Evolutionary conservation across 1,140 invertebrate species (phyloP).

Genomic region (Batillaria attramentaria): DNA sequence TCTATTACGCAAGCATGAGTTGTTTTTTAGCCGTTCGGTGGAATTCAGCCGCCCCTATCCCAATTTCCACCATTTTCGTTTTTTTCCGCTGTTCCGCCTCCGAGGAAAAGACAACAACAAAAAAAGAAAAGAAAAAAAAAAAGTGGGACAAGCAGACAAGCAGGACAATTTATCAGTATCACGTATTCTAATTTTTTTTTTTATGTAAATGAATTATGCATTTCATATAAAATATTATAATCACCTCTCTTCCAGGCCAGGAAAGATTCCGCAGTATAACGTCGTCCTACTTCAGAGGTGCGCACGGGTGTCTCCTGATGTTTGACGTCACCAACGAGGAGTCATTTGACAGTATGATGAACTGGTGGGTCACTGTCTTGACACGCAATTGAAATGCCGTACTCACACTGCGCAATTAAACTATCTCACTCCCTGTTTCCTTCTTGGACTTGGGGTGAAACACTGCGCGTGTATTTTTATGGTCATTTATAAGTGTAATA

Average conservation of each 20-base stretch:
- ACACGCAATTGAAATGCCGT: too few relatives aligned
- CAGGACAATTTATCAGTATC: background rate
- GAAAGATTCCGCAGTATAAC: constrained; percentile 42
- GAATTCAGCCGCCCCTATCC: too few relatives aligned
- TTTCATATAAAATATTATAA: background rate
- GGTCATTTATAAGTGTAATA: too few relatives aligned
- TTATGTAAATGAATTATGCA: background rate
- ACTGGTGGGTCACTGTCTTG: constrained; percentile 42
- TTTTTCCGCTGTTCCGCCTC: background rate
- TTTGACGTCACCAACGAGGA: constrained; percentile 49
- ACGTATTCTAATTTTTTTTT: background rate
- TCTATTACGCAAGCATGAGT: too few relatives aligned
- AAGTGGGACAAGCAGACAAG: background rate
- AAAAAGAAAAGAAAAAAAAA: too few relatives aligned
- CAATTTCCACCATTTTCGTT: background rate
- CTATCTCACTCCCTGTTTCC: too few relatives aligned
- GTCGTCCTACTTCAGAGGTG: constrained; percentile 38
- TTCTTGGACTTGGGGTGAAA: too few relatives aligned
- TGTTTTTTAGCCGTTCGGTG: too few relatives aligned
- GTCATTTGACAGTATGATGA: constrained; percentile 36
- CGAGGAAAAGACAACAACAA: too few relatives aligned
- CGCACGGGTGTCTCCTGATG: constrained; percentile 34
- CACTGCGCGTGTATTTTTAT: too few relatives aligned
- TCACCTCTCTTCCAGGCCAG: constrained; percentile 31
- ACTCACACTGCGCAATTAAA: too few relatives aligned